Conservation (phyloP, 2,797 vertebrate genomes). For the Notolepis coatsorum region DNA sequence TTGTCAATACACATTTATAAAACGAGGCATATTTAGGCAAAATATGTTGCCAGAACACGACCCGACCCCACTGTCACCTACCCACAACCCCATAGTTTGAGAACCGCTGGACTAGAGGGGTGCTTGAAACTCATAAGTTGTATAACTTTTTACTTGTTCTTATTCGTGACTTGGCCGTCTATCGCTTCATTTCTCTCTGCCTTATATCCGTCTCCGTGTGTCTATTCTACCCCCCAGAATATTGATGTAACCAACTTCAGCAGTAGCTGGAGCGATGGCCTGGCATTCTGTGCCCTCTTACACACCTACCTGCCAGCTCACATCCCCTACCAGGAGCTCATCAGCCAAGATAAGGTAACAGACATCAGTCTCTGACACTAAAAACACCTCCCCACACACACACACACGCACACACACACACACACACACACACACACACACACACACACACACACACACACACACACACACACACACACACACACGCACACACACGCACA, state of each 20-base stretch:
- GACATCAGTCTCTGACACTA: background rate
- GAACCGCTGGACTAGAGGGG: too few species aligned
- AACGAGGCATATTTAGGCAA: too few species aligned
- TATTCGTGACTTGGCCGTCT: slow-evolving; percentile 6
- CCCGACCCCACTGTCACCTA: too few species aligned
- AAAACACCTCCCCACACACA: slow-evolving; percentile 13
- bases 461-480: slow-evolving; percentile 7
- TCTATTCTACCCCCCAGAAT: slow-evolving; percentile 61
- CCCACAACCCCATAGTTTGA: too few species aligned
- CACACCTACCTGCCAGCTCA: slow-evolving; percentile 93
- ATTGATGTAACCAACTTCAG: slow-evolving; percentile 95
- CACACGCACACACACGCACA: slow-evolving; percentile 1
- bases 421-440: background rate
- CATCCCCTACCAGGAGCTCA: slow-evolving; percentile 93
- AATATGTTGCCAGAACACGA: too few species aligned
- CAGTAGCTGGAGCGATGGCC: slow-evolving; percentile 93
- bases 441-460: slow-evolving; percentile 10
- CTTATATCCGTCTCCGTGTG: too few species aligned
- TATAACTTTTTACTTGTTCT: slow-evolving; percentile 25
- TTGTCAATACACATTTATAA: too few species aligned
- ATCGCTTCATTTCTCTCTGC: background rate
- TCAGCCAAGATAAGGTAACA: slow-evolving; percentile 91
- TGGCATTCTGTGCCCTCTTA: slow-evolving; percentile 91
- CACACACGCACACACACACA: slow-evolving; percentile 1
- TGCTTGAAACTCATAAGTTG: slow-evolving; percentile 28